Percentiles rank a stretch among this genome's conserved stretches.
phyloP scores from a whole-genome alignment of 2,888 invertebrate genomes.

The Lymantria monacha region DNA sequence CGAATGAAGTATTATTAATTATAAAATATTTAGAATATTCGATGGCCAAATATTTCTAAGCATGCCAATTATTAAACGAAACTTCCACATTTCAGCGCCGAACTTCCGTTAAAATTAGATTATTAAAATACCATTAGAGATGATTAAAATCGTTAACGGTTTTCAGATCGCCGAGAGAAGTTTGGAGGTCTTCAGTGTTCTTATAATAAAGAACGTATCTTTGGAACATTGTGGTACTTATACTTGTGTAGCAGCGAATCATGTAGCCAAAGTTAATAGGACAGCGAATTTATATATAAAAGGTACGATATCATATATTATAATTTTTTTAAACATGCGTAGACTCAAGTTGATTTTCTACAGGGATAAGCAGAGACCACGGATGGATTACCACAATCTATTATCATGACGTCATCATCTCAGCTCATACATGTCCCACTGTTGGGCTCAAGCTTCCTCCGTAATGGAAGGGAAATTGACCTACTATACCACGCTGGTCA shows the following conservation, averaged over 20 bases:
- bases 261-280: constrained; percentile 86
- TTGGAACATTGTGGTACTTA: constrained; percentile 87
- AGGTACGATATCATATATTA: constrained; percentile 67
- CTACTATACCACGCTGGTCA: too few species aligned
- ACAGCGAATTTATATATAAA: constrained; percentile 88
- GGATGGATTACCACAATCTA: too few species aligned
- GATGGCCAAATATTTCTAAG: not conserved
- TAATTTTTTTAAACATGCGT: not conserved
- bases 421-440: not conserved
- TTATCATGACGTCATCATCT: too few species aligned
- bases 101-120: not conserved
- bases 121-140: not conserved
- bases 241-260: constrained; percentile 88
- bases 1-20: too few species aligned
- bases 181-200: constrained; percentile 86
- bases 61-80: not conserved
- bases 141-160: not conserved
- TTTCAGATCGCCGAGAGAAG: constrained; percentile 81
- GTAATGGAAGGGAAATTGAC: too few species aligned
- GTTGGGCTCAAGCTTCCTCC: too few species aligned
- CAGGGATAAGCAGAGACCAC: too few species aligned
- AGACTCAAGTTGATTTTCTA: too few species aligned
- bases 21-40: not conserved
- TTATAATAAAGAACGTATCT: constrained; percentile 88
- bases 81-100: not conserved